Evolutionary conservation across 2,888 invertebrate species (phyloP).

Genomic region (Eulithis testata): DNA sequence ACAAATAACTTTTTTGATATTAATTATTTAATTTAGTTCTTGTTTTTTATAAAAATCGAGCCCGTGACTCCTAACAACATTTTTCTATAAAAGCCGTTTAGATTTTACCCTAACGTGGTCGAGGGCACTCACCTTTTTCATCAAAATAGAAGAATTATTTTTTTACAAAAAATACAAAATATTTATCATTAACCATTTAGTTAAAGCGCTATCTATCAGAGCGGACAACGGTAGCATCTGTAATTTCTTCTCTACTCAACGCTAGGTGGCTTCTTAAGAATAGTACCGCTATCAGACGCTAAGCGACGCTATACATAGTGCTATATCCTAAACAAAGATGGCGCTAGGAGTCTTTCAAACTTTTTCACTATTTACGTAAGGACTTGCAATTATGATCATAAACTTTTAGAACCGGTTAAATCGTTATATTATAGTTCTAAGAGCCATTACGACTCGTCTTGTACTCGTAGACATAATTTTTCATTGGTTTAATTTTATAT

Average conservation of each 20-base stretch:
- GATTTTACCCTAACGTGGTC: too few relatives aligned
- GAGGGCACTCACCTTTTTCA: too few relatives aligned
- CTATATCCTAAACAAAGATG: too few relatives aligned
- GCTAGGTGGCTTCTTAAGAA: constrained; percentile 10
- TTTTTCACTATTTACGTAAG: too few relatives aligned
- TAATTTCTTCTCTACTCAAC: constrained; percentile 11
- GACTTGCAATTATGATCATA: too few relatives aligned
- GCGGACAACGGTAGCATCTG: not conserved
- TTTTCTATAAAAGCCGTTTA: too few relatives aligned
- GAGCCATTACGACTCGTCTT: not conserved
- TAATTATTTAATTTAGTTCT: too few relatives aligned
- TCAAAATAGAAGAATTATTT: too few relatives aligned
- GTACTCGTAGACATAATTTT: not conserved
- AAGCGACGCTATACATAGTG: constrained; percentile 18
- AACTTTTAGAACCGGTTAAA: not conserved
- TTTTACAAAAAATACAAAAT: not conserved
- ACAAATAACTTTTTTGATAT: too few relatives aligned
- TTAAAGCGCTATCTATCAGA: constrained; percentile 17
- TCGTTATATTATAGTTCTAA: not conserved
- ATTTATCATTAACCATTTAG: not conserved
- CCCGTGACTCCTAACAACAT: too few relatives aligned
- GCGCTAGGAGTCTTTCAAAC: too few relatives aligned
- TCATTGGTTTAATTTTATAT: constrained; percentile 6
- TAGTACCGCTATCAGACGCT: not conserved
- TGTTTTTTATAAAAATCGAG: too few relatives aligned